Evolutionary conservation across 2,113 vertebrate genomes (phyloP).

Genomic region (Myrmophylax atrothorax): DNA sequence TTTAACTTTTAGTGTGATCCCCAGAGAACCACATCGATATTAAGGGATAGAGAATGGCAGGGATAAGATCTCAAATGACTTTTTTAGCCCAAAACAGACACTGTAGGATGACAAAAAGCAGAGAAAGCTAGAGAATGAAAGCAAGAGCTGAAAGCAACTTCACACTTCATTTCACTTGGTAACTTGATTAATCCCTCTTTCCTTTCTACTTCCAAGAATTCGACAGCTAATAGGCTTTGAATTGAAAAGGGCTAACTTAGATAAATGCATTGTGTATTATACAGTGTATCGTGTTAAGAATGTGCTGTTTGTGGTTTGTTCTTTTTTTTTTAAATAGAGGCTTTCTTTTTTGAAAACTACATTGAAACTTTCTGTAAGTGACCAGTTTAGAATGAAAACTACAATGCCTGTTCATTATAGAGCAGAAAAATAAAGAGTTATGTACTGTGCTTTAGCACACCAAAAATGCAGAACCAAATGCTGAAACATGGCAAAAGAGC

Average conservation of each 20-base stretch:
- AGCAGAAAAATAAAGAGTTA: slow-evolving; percentile 32
- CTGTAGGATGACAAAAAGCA: slow-evolving; percentile 55
- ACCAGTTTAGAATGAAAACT: slow-evolving; percentile 25
- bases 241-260: not conserved
- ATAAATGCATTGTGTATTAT: not conserved
- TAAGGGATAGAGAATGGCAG: slow-evolving; percentile 8
- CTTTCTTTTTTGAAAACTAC: slow-evolving; percentile 11
- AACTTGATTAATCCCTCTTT: not conserved
- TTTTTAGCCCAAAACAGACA: slow-evolving; percentile 55
- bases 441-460: slow-evolving; percentile 34
- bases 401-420: slow-evolving; percentile 50
- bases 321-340: not conserved
- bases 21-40: not conserved
- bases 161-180: not conserved
- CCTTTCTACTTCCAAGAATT: not conserved
- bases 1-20: not conserved
- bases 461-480: slow-evolving; percentile 31
- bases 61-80: slow-evolving; percentile 11
- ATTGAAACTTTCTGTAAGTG: not conserved
- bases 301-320: not conserved
- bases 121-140: slow-evolving; percentile 49
- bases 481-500: slow-evolving; percentile 43
- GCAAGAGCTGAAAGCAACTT: slow-evolving; percentile 50
- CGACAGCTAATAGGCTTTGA: not conserved
- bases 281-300: not conserved